A percentile compares a stretch with the other conserved stretches of the same genome.
Evolutionary conservation across 2,113 vertebrate species (phyloP).

Genomic region (Dendropsophus ebraccatus): DNA sequence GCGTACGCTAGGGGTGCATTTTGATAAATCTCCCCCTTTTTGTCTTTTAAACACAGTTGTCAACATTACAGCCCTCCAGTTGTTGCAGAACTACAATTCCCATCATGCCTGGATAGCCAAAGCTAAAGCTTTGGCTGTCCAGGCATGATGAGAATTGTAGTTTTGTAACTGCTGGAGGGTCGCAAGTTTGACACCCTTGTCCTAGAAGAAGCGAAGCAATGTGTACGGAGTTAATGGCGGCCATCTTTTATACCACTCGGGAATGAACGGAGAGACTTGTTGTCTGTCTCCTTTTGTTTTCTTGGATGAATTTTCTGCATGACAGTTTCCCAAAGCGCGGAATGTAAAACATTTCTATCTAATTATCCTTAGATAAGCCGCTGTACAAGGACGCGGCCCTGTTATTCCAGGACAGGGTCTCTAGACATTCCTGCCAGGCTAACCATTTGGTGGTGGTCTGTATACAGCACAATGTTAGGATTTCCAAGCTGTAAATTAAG

Average conservation of each 20-base stretch:
- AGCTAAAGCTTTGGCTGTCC: no score
- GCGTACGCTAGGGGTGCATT: no score
- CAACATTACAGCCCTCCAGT: no score
- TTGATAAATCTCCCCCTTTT: no score
- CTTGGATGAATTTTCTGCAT: constrained; percentile 54
- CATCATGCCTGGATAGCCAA: no score
- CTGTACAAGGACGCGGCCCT: neutral
- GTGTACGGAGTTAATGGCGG: neutral
- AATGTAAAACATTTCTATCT: constrained; percentile 43
- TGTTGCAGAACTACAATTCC: no score
- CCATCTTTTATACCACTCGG: neutral
- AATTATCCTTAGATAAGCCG: constrained; percentile 35
- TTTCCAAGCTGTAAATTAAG: neutral
- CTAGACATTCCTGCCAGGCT: neutral
- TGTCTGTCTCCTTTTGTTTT: constrained; percentile 34
- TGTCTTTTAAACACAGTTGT: no score
- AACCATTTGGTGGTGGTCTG: neutral
- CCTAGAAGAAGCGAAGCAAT: no score
- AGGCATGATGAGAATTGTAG: no score
- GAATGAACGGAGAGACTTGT: neutral
- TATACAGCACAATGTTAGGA: neutral
- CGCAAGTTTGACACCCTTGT: no score
- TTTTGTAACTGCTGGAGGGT: no score
- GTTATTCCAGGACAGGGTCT: neutral
- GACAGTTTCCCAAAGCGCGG: constrained; percentile 35